Percentiles rank a stretch among this genome's conserved stretches.
Evolutionary conservation across 2,113 vertebrate species (phyloP).

Genomic region (Sebastes schlegelii): DNA sequence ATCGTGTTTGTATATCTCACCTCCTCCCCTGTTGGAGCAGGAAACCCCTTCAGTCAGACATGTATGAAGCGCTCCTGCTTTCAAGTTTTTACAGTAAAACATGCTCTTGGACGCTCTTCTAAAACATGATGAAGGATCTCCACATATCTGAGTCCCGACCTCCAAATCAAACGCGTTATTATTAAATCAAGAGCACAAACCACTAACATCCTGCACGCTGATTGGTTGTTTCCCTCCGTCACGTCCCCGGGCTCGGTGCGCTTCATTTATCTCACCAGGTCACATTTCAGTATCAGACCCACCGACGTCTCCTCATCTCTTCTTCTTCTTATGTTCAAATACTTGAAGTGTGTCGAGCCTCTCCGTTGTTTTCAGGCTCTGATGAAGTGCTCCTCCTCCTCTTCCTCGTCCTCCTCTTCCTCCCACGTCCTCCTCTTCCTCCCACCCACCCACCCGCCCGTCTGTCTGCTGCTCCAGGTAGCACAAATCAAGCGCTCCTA

Average conservation of each 20-base stretch:
- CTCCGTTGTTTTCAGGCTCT: neutral
- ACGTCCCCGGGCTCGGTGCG: neutral
- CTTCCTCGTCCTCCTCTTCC: neutral
- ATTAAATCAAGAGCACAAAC: neutral
- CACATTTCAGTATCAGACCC: neutral
- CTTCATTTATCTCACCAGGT: neutral
- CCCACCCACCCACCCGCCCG: neutral
- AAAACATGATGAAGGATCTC: neutral
- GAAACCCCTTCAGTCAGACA: no score
- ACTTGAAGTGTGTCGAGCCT: conserved; percentile 38
- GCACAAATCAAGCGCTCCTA: neutral
- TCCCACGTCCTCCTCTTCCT: no score
- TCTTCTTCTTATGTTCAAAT: conserved; percentile 17
- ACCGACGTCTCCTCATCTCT: neutral
- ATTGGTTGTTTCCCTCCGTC: neutral
- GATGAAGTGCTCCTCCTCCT: neutral
- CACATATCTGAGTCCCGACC: neutral
- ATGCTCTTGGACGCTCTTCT: no score
- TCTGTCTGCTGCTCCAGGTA: neutral
- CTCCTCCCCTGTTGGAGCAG: no score
- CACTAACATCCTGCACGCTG: neutral
- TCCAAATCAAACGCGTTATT: neutral
- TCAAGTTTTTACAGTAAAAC: no score
- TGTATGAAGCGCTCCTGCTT: no score
- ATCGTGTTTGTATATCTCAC: no score